Evolutionary conservation across 1,140 invertebrate species (phyloP).

Genomic region (Pseudomyrmex sp.): DNA sequence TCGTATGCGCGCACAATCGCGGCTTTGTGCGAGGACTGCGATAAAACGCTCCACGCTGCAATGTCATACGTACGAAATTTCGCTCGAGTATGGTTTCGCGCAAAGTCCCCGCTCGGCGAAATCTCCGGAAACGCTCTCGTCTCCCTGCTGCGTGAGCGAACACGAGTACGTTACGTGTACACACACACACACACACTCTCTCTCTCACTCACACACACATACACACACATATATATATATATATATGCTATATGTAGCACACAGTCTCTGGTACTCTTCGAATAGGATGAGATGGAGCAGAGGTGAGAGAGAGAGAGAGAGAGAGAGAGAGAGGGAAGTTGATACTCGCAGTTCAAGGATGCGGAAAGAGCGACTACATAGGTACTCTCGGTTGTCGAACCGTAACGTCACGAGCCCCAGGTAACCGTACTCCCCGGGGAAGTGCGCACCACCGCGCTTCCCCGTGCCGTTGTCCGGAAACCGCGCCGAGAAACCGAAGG

Average conservation of each 20-base stretch:
- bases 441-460: constrained; percentile 15
- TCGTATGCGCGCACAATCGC: not conserved
- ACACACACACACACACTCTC: no score
- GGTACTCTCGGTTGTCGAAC: constrained; percentile 66
- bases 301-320: not conserved
- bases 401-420: constrained; percentile 67
- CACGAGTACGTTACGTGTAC: constrained; percentile 16
- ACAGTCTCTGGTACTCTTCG: not conserved
- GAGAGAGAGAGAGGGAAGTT: not conserved
- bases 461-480: constrained; percentile 18
- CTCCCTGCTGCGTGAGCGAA: constrained; percentile 37
- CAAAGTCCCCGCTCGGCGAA: constrained; percentile 33
- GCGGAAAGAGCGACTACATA: constrained; percentile 71
- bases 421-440: constrained; percentile 54
- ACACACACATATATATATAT: not conserved
- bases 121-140: constrained; percentile 55
- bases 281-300: constrained; percentile 41
- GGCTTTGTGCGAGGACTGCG: constrained; percentile 8
- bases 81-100: constrained; percentile 13
- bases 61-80: constrained; percentile 16
- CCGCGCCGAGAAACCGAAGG: not conserved
- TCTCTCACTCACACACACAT: no score
- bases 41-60: constrained; percentile 34
- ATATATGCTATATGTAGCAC: constrained; percentile 1
- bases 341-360: constrained; percentile 66